Evolutionary conservation across 2,797 vertebrate species (phyloP), one percentile per base, ranked within the genome.

Genomic region (Simalia tracyae): DNA sequence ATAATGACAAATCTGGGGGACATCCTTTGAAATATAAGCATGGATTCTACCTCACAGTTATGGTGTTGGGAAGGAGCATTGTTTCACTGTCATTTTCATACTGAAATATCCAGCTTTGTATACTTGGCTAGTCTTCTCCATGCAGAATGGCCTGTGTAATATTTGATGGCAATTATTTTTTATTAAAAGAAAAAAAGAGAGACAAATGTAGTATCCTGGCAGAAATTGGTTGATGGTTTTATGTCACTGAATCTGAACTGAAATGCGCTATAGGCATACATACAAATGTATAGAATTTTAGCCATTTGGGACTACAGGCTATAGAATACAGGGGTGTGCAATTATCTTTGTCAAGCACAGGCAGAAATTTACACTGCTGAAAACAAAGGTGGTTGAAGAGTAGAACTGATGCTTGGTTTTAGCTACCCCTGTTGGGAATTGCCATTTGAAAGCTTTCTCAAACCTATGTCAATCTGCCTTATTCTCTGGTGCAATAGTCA

Each of bases 291-390:
- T 22, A 81, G 68, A n/a, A 76, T 84, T 91, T 88, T 19, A 10
- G 26, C 50, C 1, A 5, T 11, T 72, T 31, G 36, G 59, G 15
- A 72, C 12, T 59, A 46, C 4, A 2, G 54, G 31, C 61, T 88
- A 86, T 36, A 36, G 19, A 85, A 84, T 66, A 26, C 46, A 94
- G 31, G 0, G 0, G 22, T 15, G 10, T 89, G 4, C 0, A 0
- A 4, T 1, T n/a, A 0, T 64, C 81, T 89, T n/a, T 76, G 54
- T 26, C 0, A 61, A 64, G 4, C 17, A 4, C 7, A 10, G 66
- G 63, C 76, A 89, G 85, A 26, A 46, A 93, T 1, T 42, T 14
- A 84, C 61, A n/a, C 36, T 0, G 19, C 5, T 91, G 46, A 64
- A 54, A 19, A 63, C 64, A n/a, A 46, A 89, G 64, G 57, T 5